These are phyloP conservation scores for Chrysina gloriosa DNA, from an alignment of 2,888 invertebrate genomes.

Conservation along the genomic window DNA sequence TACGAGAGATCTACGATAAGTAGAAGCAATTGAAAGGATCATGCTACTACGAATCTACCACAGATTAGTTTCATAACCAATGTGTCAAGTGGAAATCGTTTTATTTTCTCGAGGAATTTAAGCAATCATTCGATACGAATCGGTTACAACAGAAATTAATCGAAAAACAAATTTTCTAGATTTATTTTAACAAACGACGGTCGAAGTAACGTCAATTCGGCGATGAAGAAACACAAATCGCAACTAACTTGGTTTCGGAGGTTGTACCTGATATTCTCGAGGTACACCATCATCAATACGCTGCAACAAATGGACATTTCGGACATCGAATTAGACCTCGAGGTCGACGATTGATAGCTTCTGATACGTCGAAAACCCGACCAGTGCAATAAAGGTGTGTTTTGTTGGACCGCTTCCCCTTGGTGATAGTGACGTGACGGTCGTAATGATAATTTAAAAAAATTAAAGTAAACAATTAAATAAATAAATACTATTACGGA, in stretches of 20 bases:
- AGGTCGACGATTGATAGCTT: slow-evolving; percentile 69
- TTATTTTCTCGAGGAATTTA: too few species aligned
- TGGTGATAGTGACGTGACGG: background rate
- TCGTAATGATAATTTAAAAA: background rate
- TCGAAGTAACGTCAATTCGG: slow-evolving; percentile 72
- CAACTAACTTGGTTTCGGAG: slow-evolving; percentile 96
- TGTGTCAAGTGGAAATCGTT: too few species aligned
- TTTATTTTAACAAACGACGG: slow-evolving; percentile 75
- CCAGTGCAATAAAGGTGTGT: background rate
- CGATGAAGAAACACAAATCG: slow-evolving; percentile 89
- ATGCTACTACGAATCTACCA: too few species aligned
- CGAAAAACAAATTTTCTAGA: slow-evolving; percentile 64
- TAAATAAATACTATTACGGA: background rate
- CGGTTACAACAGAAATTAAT: background rate
- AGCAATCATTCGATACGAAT: too few species aligned
- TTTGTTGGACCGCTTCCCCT: slow-evolving; percentile 1
- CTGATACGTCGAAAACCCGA: background rate
- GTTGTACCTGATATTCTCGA: slow-evolving; percentile 88
- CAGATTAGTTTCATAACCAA: too few species aligned
- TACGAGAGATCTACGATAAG: too few species aligned
- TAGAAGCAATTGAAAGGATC: too few species aligned
- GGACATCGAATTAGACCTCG: slow-evolving; percentile 82
- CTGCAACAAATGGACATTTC: slow-evolving; percentile 79
- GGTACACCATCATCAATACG: slow-evolving; percentile 92
- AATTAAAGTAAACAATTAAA: background rate